phyloP scores from a whole-genome alignment of 2,797 vertebrate species.

The Telmatherina bonti region DNA sequence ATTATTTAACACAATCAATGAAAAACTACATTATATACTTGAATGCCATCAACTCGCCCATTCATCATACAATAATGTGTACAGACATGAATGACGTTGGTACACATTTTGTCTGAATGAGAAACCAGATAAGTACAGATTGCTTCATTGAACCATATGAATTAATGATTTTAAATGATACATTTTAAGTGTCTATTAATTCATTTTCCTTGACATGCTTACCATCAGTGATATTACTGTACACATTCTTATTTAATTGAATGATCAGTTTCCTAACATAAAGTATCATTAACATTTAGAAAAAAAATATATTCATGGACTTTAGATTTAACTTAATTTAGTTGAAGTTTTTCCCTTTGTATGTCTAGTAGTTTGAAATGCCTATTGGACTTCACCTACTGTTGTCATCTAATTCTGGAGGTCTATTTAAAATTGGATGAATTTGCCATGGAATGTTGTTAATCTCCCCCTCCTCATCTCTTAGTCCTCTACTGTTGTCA shows the following conservation, averaged over 20 bases:
- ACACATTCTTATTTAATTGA: slow-evolving; percentile 33
- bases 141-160: neutral
- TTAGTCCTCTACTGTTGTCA: slow-evolving; percentile 80
- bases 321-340: slow-evolving; percentile 31
- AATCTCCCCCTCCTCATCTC: slow-evolving; percentile 80
- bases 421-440: slow-evolving; percentile 63
- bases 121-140: neutral
- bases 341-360: slow-evolving; percentile 32
- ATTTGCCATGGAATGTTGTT: slow-evolving; percentile 77
- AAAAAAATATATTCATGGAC: slow-evolving; percentile 21
- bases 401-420: slow-evolving; percentile 64
- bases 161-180: slow-evolving; percentile 27
- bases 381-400: slow-evolving; percentile 44
- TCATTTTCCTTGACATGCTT: slow-evolving; percentile 38
- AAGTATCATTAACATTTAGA: slow-evolving; percentile 65
- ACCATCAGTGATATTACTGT: slow-evolving; percentile 29
- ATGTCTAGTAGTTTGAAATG: slow-evolving; percentile 51
- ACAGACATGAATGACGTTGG: neutral
- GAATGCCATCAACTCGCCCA: slow-evolving; percentile 16
- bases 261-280: slow-evolving; percentile 66
- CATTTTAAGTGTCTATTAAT: slow-evolving; percentile 43
- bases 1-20: slow-evolving; percentile 21
- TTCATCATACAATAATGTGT: slow-evolving; percentile 5
- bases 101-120: slow-evolving; percentile 10
- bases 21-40: slow-evolving; percentile 18